Evolutionary conservation across 2,888 invertebrate genomes (phyloP).

Genomic region (Cancer borealis): DNA sequence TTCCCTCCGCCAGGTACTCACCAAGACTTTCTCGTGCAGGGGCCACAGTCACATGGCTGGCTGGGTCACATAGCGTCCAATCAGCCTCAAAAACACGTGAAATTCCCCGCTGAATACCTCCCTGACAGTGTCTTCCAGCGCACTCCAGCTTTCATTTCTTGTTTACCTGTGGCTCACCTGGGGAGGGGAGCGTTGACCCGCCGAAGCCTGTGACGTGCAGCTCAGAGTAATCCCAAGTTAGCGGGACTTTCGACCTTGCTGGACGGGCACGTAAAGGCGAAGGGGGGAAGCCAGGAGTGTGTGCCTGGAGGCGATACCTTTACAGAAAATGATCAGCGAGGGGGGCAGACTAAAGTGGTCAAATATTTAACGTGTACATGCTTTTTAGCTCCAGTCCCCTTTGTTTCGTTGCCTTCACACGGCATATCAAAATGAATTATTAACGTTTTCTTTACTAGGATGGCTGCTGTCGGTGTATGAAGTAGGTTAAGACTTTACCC

Average conservation of each 20-base stretch:
- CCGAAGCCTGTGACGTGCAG: constrained; percentile 39
- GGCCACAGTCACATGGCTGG: constrained; percentile 57
- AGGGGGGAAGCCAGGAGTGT: constrained; percentile 8
- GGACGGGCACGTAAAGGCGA: constrained; percentile 24
- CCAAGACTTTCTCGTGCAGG: constrained; percentile 34
- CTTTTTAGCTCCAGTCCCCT: not conserved
- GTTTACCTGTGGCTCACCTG: constrained; percentile 74
- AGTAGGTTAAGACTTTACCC: not conserved
- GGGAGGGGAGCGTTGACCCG: constrained; percentile 50
- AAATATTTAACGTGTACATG: constrained; percentile 31
- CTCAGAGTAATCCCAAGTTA: constrained; percentile 33
- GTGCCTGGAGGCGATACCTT: constrained; percentile 47
- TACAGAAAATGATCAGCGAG: constrained; percentile 58
- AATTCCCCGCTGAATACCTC: constrained; percentile 33
- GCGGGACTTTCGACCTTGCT: constrained; percentile 58
- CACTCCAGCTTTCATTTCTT: constrained; percentile 69
- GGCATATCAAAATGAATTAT: constrained; percentile 6
- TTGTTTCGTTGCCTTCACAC: not conserved
- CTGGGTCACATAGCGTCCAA: constrained; percentile 14
- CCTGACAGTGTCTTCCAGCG: constrained; percentile 53
- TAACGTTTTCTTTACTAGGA: not conserved
- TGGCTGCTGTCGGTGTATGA: not conserved
- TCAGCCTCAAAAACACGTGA: constrained; percentile 24
- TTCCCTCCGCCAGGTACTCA: constrained; percentile 43
- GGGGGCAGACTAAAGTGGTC: constrained; percentile 31